Percentiles rank a stretch among this genome's conserved stretches.
Evolutionary conservation across 2,113 vertebrate species (phyloP).

Genomic region (Ceuthmochares aereus): DNA sequence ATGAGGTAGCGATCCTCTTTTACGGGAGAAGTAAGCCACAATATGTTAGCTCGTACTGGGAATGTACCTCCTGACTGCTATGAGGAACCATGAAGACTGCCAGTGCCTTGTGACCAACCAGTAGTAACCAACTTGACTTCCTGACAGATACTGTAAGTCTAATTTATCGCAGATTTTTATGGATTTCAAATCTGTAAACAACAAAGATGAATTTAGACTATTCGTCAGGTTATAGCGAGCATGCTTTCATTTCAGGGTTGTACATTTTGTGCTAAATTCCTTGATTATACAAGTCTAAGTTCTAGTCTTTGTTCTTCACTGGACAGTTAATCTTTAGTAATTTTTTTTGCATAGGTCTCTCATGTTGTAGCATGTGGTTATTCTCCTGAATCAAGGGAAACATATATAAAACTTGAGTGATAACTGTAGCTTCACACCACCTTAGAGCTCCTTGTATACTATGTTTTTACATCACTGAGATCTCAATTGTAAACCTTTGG

Average conservation of each 20-base stretch:
- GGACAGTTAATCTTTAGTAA: neutral
- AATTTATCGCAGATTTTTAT: neutral
- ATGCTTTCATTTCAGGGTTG: neutral
- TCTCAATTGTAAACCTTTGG: neutral
- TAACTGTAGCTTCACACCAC: neutral
- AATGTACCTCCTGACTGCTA: neutral
- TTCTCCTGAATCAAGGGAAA: neutral
- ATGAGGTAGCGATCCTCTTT: rapidly evolving
- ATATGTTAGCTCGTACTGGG: rapidly evolving
- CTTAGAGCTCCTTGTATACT: neutral
- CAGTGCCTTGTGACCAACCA: neutral
- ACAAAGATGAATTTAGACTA: neutral
- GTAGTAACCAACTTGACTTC: neutral
- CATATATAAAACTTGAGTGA: neutral
- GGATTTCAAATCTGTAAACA: neutral
- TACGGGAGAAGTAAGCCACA: neutral
- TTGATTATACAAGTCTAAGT: neutral
- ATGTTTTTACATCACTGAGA: neutral
- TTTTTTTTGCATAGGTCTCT: neutral
- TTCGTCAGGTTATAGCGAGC: neutral
- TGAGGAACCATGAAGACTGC: neutral
- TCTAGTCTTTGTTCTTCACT: neutral
- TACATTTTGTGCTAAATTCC: neutral
- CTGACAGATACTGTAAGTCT: neutral
- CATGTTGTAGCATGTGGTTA: neutral